phyloP scores from a whole-genome alignment of 53 echinoderm and acorn worm species.

The Antedon mediterranea region DNA sequence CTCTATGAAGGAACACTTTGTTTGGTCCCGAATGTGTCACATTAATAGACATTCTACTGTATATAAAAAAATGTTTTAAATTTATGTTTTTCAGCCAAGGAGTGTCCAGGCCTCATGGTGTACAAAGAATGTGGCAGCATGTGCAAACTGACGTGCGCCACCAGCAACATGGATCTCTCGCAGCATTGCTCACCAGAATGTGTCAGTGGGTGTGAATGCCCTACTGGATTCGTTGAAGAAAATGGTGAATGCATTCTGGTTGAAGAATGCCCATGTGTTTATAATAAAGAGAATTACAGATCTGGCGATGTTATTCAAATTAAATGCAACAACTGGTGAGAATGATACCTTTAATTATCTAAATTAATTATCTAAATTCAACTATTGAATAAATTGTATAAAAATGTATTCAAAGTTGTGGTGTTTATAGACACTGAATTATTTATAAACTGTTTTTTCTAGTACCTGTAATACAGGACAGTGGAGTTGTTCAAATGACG shows the following conservation, averaged over 20 bases:
- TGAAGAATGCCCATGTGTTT: slow-evolving; percentile 57
- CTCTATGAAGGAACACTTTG: too few relatives aligned
- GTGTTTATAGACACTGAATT: too few relatives aligned
- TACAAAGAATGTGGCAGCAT: slow-evolving; percentile 71
- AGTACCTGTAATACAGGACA: slow-evolving; percentile 52
- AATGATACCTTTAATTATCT: not conserved
- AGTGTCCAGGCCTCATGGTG: slow-evolving; percentile 48
- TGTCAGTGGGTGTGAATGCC: slow-evolving; percentile 74
- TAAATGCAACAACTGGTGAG: slow-evolving; percentile 71
- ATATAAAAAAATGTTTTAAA: not conserved
- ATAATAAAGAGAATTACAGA: slow-evolving; percentile 71
- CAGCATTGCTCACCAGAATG: slow-evolving; percentile 50
- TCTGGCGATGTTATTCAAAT: slow-evolving; percentile 49
- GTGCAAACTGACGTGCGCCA: slow-evolving; percentile 61
- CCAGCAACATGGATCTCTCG: slow-evolving; percentile 20
- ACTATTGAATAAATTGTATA: too few relatives aligned
- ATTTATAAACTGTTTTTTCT: not conserved
- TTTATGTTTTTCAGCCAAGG: slow-evolving; percentile 29
- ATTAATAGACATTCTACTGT: not conserved
- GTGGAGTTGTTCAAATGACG: slow-evolving; percentile 49
- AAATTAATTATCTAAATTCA: too few relatives aligned
- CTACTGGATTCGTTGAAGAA: slow-evolving; percentile 60
- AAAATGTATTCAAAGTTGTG: too few relatives aligned
- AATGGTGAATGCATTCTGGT: slow-evolving; percentile 40
- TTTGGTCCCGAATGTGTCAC: not conserved